These are phyloP conservation scores for Centropus unirufus DNA, from an alignment of 2,113 vertebrate species.

Conservation along the genomic window DNA sequence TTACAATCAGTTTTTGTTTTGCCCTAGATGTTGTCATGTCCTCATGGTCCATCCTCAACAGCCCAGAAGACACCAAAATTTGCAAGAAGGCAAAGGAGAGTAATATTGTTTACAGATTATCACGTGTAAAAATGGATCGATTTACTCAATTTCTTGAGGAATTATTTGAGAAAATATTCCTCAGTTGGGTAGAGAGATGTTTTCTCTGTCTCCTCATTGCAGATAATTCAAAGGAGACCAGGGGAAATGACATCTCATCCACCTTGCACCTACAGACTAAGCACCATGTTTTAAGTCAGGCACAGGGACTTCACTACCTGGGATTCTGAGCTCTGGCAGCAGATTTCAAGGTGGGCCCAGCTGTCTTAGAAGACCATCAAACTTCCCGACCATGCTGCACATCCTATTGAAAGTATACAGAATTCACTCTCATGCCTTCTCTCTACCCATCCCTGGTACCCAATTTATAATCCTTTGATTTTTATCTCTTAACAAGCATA, in stretches of 20 bases:
- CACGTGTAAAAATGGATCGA: background rate
- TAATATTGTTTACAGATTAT: background rate
- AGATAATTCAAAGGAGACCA: background rate
- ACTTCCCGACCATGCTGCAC: no score
- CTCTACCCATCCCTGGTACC: background rate
- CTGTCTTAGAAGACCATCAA: background rate
- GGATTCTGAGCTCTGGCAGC: background rate
- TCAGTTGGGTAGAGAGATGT: rapidly evolving
- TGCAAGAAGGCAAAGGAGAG: background rate
- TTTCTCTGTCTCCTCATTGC: background rate
- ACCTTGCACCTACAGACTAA: background rate
- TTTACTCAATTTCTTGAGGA: background rate
- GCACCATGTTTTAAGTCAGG: background rate
- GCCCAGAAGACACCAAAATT: background rate
- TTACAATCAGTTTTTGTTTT: background rate
- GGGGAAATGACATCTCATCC: background rate
- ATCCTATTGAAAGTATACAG: background rate
- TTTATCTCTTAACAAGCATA: background rate
- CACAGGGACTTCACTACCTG: background rate
- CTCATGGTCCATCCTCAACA: background rate
- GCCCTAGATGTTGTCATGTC: background rate
- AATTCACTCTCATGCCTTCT: background rate
- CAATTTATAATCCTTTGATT: background rate
- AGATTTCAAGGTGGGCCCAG: background rate
- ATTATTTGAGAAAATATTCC: background rate